Evolutionary conservation across 2,113 vertebrate species (phyloP).

Genomic region (Mola mola): DNA sequence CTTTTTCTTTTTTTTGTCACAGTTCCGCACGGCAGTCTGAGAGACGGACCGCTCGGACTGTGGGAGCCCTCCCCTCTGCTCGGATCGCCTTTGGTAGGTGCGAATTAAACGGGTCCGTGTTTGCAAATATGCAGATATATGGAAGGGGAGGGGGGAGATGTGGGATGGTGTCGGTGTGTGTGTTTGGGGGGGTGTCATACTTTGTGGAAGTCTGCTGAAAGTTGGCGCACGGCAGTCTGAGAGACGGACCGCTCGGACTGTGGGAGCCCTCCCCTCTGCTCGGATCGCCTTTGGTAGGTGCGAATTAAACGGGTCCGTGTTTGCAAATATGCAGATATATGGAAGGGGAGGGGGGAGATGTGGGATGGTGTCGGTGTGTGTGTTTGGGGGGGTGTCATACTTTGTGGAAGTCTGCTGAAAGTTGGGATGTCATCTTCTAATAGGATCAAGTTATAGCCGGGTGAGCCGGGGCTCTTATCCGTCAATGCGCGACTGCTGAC

Average conservation of each 20-base stretch:
- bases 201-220: slow-evolving; percentile 86
- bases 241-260: slow-evolving; percentile 84
- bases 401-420: slow-evolving; percentile 86
- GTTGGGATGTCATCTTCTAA: slow-evolving; percentile 84
- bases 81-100: slow-evolving; percentile 85
- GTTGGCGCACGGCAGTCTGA: slow-evolving; percentile 78
- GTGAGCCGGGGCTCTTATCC: slow-evolving; percentile 54
- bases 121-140: slow-evolving; percentile 85
- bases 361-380: slow-evolving; percentile 50
- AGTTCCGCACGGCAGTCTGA: slow-evolving; percentile 79
- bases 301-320: slow-evolving; percentile 80
- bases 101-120: slow-evolving; percentile 80
- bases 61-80: slow-evolving; percentile 83
- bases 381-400: slow-evolving; percentile 69
- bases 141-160: slow-evolving; percentile 61
- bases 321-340: slow-evolving; percentile 85
- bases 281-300: slow-evolving; percentile 85
- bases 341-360: slow-evolving; percentile 61
- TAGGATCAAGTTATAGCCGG: slow-evolving; percentile 76
- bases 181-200: slow-evolving; percentile 69
- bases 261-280: slow-evolving; percentile 83
- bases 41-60: slow-evolving; percentile 84
- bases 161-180: slow-evolving; percentile 50
- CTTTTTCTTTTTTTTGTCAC: slow-evolving; percentile 75
- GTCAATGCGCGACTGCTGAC: slow-evolving; percentile 69